Conservation (phyloP, 2,888 invertebrate genomes). For the Stegophylla sp. region DNA sequence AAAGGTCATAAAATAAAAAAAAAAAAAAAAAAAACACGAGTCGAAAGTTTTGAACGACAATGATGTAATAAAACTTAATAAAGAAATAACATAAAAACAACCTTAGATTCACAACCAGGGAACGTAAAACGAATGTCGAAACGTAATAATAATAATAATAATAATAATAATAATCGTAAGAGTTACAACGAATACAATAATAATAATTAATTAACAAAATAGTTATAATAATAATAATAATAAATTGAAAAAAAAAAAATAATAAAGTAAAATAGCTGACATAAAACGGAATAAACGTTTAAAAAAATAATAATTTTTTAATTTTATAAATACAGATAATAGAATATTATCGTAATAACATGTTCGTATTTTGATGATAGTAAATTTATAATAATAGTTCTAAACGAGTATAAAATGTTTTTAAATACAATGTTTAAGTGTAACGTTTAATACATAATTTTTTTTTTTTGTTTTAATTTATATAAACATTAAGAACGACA, state of each 20-base stretch:
- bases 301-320: constrained; percentile 31
- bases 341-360: constrained; percentile 51
- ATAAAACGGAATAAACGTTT: constrained; percentile 15
- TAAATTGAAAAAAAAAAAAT: not conserved
- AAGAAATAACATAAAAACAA: constrained; percentile 56
- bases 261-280: not conserved
- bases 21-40: constrained; percentile 3
- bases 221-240: not conserved
- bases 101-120: constrained; percentile 57
- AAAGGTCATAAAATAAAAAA: no score
- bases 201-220: not conserved
- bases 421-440: constrained; percentile 55
- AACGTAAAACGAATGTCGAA: constrained; percentile 51
- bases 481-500: constrained; percentile 43
- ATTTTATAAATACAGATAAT: constrained; percentile 55
- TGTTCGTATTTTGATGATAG: constrained; percentile 40
- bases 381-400: constrained; percentile 58
- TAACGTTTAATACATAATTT: constrained; percentile 51
- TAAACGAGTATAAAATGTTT: constrained; percentile 58
- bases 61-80: constrained; percentile 56
- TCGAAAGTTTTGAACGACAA: constrained; percentile 44
- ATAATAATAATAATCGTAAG: not conserved
- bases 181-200: not conserved
- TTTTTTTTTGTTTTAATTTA: constrained; percentile 18
- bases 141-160: constrained; percentile 32